phyloP scores from a whole-genome alignment of 2,113 vertebrate genomes.

The Trochalopteron elliotii region DNA sequence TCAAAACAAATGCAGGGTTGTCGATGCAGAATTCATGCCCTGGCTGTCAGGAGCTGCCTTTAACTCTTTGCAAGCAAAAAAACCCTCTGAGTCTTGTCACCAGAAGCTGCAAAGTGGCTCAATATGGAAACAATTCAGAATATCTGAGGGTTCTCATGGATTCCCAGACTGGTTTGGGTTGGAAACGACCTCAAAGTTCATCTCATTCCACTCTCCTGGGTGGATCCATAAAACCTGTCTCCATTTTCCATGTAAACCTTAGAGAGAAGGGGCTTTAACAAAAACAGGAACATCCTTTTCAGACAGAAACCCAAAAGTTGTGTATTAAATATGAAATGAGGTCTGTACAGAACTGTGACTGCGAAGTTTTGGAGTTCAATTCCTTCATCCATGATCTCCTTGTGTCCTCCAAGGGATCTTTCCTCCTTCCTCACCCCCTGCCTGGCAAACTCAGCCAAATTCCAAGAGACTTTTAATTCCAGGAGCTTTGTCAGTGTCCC shows the following conservation, averaged over 20 bases:
- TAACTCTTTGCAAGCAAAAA: slow-evolving; percentile 45
- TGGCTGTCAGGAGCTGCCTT: not conserved
- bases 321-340: not conserved
- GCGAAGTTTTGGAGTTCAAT: not conserved
- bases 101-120: not conserved
- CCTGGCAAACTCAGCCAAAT: not conserved
- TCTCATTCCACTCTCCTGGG: not conserved
- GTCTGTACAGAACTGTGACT: not conserved
- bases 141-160: not conserved
- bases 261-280: not conserved
- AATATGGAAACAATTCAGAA: not conserved
- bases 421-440: not conserved
- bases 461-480: not conserved
- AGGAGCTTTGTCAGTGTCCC: not conserved
- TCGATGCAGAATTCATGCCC: not conserved
- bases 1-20: slow-evolving; percentile 62
- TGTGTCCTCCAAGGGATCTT: not conserved
- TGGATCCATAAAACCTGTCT: not conserved
- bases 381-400: not conserved
- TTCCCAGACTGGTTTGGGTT: not conserved
- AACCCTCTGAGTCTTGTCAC: not conserved
- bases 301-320: not conserved
- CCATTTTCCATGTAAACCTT: fast-evolving
- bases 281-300: not conserved
- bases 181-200: not conserved